Evolutionary conservation across 2,797 vertebrate genomes (phyloP).

Genomic region (Echiichthys vipera): DNA sequence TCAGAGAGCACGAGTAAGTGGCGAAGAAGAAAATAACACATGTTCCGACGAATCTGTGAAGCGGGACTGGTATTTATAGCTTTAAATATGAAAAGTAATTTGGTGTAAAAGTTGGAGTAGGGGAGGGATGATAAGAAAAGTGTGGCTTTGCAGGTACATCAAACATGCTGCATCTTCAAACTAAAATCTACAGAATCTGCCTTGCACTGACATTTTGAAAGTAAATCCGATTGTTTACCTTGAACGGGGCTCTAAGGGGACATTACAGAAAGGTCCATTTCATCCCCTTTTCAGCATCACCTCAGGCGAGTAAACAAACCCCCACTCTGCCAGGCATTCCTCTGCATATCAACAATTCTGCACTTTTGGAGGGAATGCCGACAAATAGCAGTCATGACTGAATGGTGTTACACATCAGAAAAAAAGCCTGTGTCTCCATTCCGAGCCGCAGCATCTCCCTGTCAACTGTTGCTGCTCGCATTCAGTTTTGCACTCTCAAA

Average conservation of each 20-base stretch:
- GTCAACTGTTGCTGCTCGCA: constrained; percentile 34
- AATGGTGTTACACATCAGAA: constrained; percentile 46
- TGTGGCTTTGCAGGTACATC: constrained; percentile 30
- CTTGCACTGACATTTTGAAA: background rate
- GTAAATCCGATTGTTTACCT: constrained; percentile 22
- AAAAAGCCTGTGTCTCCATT: constrained; percentile 14
- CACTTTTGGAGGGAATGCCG: constrained; percentile 20
- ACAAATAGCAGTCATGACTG: constrained; percentile 40
- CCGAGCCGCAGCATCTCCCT: constrained; percentile 16
- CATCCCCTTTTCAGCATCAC: constrained; percentile 29
- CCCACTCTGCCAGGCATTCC: background rate
- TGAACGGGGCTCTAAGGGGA: background rate
- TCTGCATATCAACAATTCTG: constrained; percentile 15
- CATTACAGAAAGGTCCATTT: constrained; percentile 27
- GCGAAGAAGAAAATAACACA: constrained; percentile 31
- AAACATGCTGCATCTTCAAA: background rate
- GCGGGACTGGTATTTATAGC: constrained; percentile 24
- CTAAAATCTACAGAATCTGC: background rate
- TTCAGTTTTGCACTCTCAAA: constrained; percentile 52
- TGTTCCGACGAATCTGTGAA: constrained; percentile 33
- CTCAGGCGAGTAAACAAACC: constrained; percentile 42
- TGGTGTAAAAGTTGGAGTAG: constrained; percentile 54
- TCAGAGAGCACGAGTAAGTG: constrained; percentile 27
- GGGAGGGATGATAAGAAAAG: constrained; percentile 38
- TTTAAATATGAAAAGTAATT: constrained; percentile 36